Conservation (phyloP, 2,797 vertebrate genomes). For the Gephyroberyx darwinii region DNA sequence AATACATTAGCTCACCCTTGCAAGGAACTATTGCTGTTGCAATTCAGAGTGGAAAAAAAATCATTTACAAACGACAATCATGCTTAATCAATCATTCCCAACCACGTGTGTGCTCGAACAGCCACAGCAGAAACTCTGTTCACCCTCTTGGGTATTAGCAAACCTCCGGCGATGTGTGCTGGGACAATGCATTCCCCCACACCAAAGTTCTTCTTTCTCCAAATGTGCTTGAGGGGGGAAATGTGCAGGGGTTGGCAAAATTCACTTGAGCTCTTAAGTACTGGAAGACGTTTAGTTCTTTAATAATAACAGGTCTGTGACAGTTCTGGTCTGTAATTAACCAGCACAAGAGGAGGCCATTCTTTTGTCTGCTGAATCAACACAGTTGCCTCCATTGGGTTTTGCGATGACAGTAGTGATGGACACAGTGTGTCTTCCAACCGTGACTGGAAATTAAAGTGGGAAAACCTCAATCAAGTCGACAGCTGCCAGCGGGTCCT, state of each 20-base stretch:
- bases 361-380: conserved; percentile 65
- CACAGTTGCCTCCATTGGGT: conserved; percentile 41
- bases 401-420: conserved; percentile 41
- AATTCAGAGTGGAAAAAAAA: conserved; percentile 22
- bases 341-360: conserved; percentile 41
- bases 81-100: conserved; percentile 56
- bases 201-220: conserved; percentile 25
- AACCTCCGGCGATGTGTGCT: conserved; percentile 49
- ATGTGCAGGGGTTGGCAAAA: conserved; percentile 60
- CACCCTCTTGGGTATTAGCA: conserved; percentile 34
- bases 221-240: conserved; percentile 33
- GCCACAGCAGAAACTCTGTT: conserved; percentile 48
- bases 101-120: conserved; percentile 49
- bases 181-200: conserved; percentile 43
- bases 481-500: conserved; percentile 10
- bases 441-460: conserved; percentile 53
- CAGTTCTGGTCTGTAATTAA: conserved; percentile 70
- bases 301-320: conserved; percentile 73
- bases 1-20: conserved; percentile 5
- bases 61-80: conserved; percentile 16
- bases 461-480: conserved; percentile 22
- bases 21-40: conserved; percentile 12
- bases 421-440: conserved; percentile 43
- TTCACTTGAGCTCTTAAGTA: conserved; percentile 53
- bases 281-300: conserved; percentile 58